Percentiles rank a stretch among this genome's conserved stretches.
Evolutionary conservation across 2,113 vertebrate species (phyloP).

Genomic region (Lontra canadensis): DNA sequence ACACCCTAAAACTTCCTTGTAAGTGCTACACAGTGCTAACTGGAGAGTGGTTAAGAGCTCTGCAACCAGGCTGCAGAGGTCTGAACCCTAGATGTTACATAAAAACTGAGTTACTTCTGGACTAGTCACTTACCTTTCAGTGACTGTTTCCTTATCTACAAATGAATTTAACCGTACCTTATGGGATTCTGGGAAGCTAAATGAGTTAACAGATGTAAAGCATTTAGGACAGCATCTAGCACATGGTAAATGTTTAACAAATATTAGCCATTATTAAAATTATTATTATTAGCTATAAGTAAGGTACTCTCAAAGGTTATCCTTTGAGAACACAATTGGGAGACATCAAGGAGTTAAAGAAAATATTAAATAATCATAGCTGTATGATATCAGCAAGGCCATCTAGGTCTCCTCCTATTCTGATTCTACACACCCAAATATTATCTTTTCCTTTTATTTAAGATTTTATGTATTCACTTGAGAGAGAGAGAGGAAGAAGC

Average conservation of each 20-base stretch:
- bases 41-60: not conserved
- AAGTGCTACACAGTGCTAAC: not conserved
- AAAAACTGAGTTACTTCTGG: not conserved
- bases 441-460: not conserved
- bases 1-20: not conserved
- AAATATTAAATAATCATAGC: not conserved
- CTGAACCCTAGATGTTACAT: not conserved
- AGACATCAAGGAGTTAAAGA: conserved; percentile 14
- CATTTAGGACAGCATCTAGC: not conserved
- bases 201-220: not conserved
- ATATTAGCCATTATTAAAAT: not conserved
- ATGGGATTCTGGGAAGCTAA: not conserved
- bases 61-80: not conserved
- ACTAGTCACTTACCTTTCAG: not conserved
- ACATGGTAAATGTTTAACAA: conserved; percentile 23
- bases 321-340: not conserved
- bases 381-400: not conserved
- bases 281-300: not conserved
- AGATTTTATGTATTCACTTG: not conserved
- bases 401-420: not conserved
- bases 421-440: not conserved
- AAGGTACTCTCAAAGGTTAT: conserved; percentile 4
- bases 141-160: conserved; percentile 13
- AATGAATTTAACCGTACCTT: conserved; percentile 20
- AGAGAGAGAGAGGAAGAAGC: not conserved